Conservation (phyloP, 2,888 invertebrate species). For the Copidosoma aretas region DNA sequence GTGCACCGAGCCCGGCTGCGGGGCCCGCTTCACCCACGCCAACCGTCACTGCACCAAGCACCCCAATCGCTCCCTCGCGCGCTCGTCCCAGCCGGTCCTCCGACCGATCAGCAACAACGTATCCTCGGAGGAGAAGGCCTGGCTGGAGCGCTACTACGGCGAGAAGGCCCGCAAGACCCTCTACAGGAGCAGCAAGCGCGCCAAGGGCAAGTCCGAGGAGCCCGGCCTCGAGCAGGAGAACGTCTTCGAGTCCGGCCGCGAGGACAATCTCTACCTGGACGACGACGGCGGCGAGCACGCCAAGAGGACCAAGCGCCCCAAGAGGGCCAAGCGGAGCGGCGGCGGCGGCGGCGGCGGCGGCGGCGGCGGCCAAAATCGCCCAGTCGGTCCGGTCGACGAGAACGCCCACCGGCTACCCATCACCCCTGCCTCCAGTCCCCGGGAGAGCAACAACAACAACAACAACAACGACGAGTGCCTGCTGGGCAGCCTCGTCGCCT, state of each 20-base stretch:
- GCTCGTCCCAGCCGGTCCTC: slow-evolving; percentile 65
- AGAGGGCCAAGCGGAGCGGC: slow-evolving; percentile 50
- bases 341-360: too few relatives aligned
- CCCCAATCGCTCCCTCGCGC: slow-evolving; percentile 68
- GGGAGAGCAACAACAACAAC: too few relatives aligned
- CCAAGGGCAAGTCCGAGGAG: slow-evolving; percentile 61
- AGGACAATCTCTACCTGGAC: slow-evolving; percentile 47
- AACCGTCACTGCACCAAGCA: slow-evolving; percentile 78
- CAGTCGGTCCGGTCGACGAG: too few relatives aligned
- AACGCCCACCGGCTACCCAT: too few relatives aligned
- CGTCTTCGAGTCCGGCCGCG: slow-evolving; percentile 42
- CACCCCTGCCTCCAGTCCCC: too few relatives aligned
- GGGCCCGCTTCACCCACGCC: slow-evolving; percentile 76
- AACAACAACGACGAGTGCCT: too few relatives aligned
- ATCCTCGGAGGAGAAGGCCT: slow-evolving; percentile 64
- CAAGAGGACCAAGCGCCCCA: slow-evolving; percentile 58
- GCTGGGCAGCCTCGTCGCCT: too few relatives aligned
- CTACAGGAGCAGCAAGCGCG: slow-evolving; percentile 60
- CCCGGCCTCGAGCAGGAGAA: slow-evolving; percentile 61
- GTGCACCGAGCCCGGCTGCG: slow-evolving; percentile 71
- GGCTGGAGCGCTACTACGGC: slow-evolving; percentile 65
- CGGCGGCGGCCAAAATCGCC: too few relatives aligned
- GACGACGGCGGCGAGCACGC: slow-evolving; percentile 45
- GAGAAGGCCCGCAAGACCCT: slow-evolving; percentile 59
- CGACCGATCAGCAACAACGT: slow-evolving; percentile 64